phyloP scores from a whole-genome alignment of 2,797 vertebrate species.

The Aulostomus chinensis region DNA sequence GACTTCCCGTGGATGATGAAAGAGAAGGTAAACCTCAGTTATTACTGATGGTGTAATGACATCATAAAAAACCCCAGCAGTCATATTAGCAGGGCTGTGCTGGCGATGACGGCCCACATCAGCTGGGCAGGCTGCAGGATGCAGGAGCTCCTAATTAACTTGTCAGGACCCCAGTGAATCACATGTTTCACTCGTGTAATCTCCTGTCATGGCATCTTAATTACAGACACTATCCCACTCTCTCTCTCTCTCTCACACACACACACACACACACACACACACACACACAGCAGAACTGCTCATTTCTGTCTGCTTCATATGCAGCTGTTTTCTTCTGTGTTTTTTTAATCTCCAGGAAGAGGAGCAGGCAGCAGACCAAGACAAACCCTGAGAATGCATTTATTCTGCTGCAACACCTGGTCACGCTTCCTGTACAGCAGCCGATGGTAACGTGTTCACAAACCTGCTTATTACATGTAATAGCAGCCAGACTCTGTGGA shows the following conservation, averaged over 20 bases:
- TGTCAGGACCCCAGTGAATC: too few relatives aligned
- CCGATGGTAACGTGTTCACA: constrained; percentile 52
- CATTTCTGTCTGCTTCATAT: not conserved
- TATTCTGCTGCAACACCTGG: constrained; percentile 63
- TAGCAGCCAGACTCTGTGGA: constrained; percentile 58
- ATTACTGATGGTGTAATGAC: constrained; percentile 8
- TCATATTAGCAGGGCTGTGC: too few relatives aligned
- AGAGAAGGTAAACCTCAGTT: constrained; percentile 7
- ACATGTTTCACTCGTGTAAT: constrained; percentile 17
- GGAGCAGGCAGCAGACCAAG: constrained; percentile 54
- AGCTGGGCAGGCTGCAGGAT: too few relatives aligned
- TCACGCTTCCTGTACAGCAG: constrained; percentile 41
- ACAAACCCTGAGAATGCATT: too few relatives aligned
- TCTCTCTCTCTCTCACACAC: constrained; percentile 15
- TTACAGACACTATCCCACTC: constrained; percentile 16
- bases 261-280: constrained; percentile 14
- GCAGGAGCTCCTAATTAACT: too few relatives aligned
- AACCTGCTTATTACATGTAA: constrained; percentile 60
- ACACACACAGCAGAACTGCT: constrained; percentile 2
- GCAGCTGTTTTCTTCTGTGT: constrained; percentile 18
- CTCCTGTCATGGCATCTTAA: constrained; percentile 25
- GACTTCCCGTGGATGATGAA: not conserved
- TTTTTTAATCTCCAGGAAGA: constrained; percentile 68
- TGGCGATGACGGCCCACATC: too few relatives aligned
- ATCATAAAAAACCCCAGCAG: not conserved